Base-by-base conservation (phyloP, 2,888 invertebrate species). In the Hybos culiciformis region DNA sequence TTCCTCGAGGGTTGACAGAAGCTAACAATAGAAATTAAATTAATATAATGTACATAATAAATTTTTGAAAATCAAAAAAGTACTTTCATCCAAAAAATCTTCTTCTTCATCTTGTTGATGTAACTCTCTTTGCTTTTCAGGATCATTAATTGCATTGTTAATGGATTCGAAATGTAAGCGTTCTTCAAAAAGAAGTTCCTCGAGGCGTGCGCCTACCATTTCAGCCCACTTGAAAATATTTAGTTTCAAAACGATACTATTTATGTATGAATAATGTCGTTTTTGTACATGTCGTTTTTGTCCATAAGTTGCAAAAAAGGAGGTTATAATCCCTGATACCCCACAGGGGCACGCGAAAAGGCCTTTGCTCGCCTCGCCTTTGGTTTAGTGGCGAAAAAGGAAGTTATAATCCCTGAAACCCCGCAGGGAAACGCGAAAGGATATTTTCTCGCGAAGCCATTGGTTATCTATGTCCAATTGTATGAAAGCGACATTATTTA, bases 51-150 rank as follows among this genome's bases (percentile, higher is more conserved):
- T 33, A 5, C 6, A 36, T 24, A 9, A 41, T 29, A 8, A 3
- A 32, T 24, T 45, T 29, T 43, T 43, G 21, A 21, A n/a, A 7
- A 21, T 37, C 11, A 3, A 1, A 15, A 31, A 48, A 33, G 20
- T 44, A 84, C 87, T 84, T 77, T 93, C 96, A 65, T 98, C 97
- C 17, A 98, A 70, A 60, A 94, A 98, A 64, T 98, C 96, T 68
- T 98, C 98, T 57, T 97, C 90, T 59, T 90, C 90, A 50, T 90
- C 90, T 65, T 86, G 84, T 39, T 83, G 73, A 36, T 86, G 63
- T 11, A 90, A 65, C 48, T 85, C 83, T 41, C 80, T 76, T 55
- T 88, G 88, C 47, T 82, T 83, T 42, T 74, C 77, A 24, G 86
- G 84, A 55, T 88, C 88, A 0, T 70, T 64, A 2, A 87, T 72